phyloP scores from a whole-genome alignment of 1,140 invertebrate genomes.

The Megathymus violae region DNA sequence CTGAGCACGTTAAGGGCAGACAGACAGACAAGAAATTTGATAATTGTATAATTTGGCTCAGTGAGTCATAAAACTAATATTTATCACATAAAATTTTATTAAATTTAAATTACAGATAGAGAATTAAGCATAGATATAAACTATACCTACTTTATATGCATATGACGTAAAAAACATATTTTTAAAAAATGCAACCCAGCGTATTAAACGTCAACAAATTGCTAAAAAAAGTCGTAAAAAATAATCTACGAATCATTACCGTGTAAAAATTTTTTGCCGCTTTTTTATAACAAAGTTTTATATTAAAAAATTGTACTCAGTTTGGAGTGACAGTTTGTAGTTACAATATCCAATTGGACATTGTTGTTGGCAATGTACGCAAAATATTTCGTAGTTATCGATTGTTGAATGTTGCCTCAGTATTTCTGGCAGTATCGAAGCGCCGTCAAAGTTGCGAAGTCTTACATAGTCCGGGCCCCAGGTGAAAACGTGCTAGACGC shows the following conservation, averaged over 20 bases:
- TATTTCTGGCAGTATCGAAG: slow-evolving; percentile 55
- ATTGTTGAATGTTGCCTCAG: slow-evolving; percentile 57
- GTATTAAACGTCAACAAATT: too few species aligned
- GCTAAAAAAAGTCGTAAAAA: not conserved
- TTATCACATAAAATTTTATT: too few species aligned
- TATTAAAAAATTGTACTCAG: not conserved
- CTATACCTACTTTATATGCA: too few species aligned
- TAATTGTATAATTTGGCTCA: too few species aligned
- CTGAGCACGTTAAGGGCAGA: too few species aligned
- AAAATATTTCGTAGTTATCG: slow-evolving; percentile 53
- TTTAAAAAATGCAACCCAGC: too few species aligned
- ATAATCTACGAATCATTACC: not conserved
- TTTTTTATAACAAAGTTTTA: not conserved
- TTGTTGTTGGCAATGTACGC: slow-evolving; percentile 28
- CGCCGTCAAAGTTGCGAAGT: slow-evolving; percentile 75
- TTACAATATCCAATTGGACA: slow-evolving; percentile 1
- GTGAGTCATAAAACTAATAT: too few species aligned
- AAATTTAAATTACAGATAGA: too few species aligned
- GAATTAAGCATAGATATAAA: too few species aligned
- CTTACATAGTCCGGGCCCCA: slow-evolving; percentile 75
- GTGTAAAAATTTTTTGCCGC: not conserved
- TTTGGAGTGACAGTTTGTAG: slow-evolving; percentile 9
- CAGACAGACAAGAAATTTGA: too few species aligned
- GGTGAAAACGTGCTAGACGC: slow-evolving; percentile 74
- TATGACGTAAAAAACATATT: too few species aligned